Evolutionary conservation across 1,140 invertebrate genomes (phyloP).

Genomic region (Solenopsis fugax): DNA sequence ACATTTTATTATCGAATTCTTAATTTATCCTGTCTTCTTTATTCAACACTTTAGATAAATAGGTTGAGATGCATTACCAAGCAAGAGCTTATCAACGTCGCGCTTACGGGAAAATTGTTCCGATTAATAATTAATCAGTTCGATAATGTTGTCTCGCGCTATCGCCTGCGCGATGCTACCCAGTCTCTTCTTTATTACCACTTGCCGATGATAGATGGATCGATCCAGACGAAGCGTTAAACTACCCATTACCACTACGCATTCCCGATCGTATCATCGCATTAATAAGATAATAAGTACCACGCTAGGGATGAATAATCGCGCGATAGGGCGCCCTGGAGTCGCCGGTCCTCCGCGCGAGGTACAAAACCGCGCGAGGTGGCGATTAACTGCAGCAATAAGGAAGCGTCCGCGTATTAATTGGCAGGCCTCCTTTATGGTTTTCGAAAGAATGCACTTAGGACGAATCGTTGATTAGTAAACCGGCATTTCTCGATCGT

Average conservation of each 20-base stretch:
- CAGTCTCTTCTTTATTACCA: constrained; percentile 48
- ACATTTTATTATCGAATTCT: neutral
- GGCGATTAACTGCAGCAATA: constrained; percentile 45
- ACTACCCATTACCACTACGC: constrained; percentile 53
- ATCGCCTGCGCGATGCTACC: constrained; percentile 40
- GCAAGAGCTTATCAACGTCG: constrained; percentile 20
- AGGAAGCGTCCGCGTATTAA: constrained; percentile 53
- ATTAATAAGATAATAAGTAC: constrained; percentile 65
- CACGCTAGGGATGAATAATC: constrained; percentile 54
- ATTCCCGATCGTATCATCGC: constrained; percentile 52
- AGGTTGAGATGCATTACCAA: neutral
- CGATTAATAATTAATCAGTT: constrained; percentile 58
- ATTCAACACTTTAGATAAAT: neutral
- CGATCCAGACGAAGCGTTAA: constrained; percentile 46
- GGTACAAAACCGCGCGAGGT: constrained; percentile 20
- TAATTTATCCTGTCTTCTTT: constrained; percentile 16
- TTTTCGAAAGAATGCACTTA: constrained; percentile 53
- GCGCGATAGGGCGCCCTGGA: constrained; percentile 36
- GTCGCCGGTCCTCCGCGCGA: constrained; percentile 7
- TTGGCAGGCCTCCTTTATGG: constrained; percentile 11
- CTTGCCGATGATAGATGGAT: constrained; percentile 55
- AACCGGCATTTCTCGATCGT: constrained; percentile 14
- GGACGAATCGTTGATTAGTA: constrained; percentile 47
- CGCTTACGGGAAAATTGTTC: constrained; percentile 25
- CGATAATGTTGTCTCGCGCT: constrained; percentile 61